Evolutionary conservation across 2,888 invertebrate genomes (phyloP).

Genomic region (Ryuthela nishihirai): DNA sequence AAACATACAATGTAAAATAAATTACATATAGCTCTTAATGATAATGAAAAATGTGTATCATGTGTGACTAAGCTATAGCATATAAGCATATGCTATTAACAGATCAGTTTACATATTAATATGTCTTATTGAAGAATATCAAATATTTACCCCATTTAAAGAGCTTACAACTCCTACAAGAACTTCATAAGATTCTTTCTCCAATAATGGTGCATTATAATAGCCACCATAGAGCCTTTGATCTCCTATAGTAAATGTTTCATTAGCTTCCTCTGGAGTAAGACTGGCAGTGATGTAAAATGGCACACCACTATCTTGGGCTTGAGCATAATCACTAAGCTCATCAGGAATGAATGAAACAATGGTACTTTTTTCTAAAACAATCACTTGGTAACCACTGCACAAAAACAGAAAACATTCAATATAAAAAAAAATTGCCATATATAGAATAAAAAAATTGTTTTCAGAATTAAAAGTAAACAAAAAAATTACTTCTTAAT

Average conservation of each 20-base stretch:
- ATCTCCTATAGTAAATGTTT: slow-evolving; percentile 74
- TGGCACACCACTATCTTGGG: slow-evolving; percentile 63
- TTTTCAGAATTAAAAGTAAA: too few relatives aligned
- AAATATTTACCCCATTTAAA: slow-evolving; percentile 58
- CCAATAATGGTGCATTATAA: slow-evolving; percentile 68
- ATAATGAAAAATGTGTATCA: too few relatives aligned
- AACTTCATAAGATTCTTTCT: slow-evolving; percentile 61
- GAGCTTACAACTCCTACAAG: slow-evolving; percentile 68
- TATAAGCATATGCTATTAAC: too few relatives aligned
- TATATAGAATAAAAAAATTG: neutral
- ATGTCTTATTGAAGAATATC: neutral
- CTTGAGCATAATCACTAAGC: slow-evolving; percentile 63
- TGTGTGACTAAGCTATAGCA: too few relatives aligned
- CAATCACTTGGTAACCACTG: slow-evolving; percentile 67
- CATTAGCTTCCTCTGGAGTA: slow-evolving; percentile 60
- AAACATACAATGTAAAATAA: too few relatives aligned
- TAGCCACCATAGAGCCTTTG: slow-evolving; percentile 67
- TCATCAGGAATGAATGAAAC: slow-evolving; percentile 61
- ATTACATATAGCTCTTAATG: too few relatives aligned
- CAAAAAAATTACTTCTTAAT: too few relatives aligned
- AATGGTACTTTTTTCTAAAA: slow-evolving; percentile 61
- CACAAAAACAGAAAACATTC: neutral
- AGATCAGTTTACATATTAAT: neutral
- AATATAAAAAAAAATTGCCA: neutral
- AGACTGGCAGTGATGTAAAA: slow-evolving; percentile 83